Evolutionary conservation across 1,140 invertebrate genomes (phyloP).

Genomic region (Drosophila rhopaloa): DNA sequence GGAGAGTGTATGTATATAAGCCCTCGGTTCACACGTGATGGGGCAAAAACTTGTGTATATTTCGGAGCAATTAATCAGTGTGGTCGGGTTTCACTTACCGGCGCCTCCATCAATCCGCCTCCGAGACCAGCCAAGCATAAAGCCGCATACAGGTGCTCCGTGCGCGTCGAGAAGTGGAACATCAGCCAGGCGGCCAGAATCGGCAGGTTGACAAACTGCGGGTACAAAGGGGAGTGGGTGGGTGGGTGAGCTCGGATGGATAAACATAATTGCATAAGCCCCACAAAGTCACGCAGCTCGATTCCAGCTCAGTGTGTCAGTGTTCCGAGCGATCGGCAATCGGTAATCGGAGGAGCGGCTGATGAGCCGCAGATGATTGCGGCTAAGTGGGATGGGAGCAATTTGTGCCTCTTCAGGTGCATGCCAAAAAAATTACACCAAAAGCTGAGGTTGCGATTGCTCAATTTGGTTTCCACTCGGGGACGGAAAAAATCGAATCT

Average conservation of each 20-base stretch:
- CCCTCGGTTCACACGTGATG: neutral
- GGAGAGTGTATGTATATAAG: neutral
- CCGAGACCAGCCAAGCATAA: slow-evolving; percentile 89
- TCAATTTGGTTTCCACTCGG: slow-evolving; percentile 9
- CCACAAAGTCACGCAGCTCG: slow-evolving; percentile 48
- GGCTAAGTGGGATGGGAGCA: slow-evolving; percentile 26
- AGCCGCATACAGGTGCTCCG: slow-evolving; percentile 88
- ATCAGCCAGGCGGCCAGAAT: slow-evolving; percentile 90
- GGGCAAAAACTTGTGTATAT: slow-evolving; percentile 1
- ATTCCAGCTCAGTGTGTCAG: slow-evolving; percentile 69
- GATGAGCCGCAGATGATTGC: slow-evolving; percentile 46
- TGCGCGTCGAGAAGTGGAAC: slow-evolving; percentile 87
- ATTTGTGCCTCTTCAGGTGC: slow-evolving; percentile 14
- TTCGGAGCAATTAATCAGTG: slow-evolving; percentile 22
- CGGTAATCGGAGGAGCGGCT: slow-evolving; percentile 30
- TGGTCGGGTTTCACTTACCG: slow-evolving; percentile 86
- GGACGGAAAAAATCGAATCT: too few relatives aligned
- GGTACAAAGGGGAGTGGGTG: neutral
- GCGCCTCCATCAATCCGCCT: slow-evolving; percentile 91
- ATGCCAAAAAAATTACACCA: slow-evolving; percentile 32
- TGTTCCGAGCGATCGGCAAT: slow-evolving; percentile 36
- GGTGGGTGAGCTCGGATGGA: slow-evolving; percentile 3
- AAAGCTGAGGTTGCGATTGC: slow-evolving; percentile 4
- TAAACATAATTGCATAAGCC: slow-evolving; percentile 63
- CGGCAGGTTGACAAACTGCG: slow-evolving; percentile 87